These are phyloP conservation scores for Drosophila kurseongensis DNA, from an alignment of 1,140 invertebrate species.

Conservation along the genomic window DNA sequence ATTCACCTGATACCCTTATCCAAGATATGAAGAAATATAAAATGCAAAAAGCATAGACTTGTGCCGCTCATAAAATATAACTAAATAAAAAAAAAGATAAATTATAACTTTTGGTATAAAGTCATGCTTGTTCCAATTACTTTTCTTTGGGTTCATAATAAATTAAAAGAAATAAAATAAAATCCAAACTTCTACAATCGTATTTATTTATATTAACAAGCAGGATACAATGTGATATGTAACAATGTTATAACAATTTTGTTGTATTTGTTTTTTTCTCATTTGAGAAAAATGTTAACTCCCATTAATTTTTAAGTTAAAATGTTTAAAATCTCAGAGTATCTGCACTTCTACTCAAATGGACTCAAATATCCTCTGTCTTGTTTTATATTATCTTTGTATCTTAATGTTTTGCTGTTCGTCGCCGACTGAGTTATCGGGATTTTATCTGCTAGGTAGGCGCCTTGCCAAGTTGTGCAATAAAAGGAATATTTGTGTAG, in stretches of 20 bases:
- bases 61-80: neutral
- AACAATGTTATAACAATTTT: too few relatives aligned
- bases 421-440: constrained; percentile 49
- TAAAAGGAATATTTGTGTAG: constrained; percentile 33
- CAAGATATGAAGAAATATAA: too few relatives aligned
- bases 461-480: constrained; percentile 41
- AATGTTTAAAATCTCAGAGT: neutral
- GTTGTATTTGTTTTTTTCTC: too few relatives aligned
- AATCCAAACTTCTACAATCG: too few relatives aligned
- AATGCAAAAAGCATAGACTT: neutral
- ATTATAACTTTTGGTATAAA: neutral
- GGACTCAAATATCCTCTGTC: neutral
- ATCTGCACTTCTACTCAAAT: neutral
- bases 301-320: too few relatives aligned
- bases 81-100: neutral
- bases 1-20: constrained; percentile 11
- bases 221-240: too few relatives aligned
- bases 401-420: constrained; percentile 64
- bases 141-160: too few relatives aligned
- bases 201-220: too few relatives aligned
- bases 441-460: constrained; percentile 58
- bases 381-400: constrained; percentile 54
- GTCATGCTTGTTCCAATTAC: neutral
- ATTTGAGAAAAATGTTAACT: too few relatives aligned
- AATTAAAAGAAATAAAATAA: too few relatives aligned